A percentile compares a stretch with the other conserved stretches of the same genome.
These are phyloP conservation scores for Ceratina japonica DNA, from an alignment of 1,140 invertebrate genomes.

Conservation along the genomic window DNA sequence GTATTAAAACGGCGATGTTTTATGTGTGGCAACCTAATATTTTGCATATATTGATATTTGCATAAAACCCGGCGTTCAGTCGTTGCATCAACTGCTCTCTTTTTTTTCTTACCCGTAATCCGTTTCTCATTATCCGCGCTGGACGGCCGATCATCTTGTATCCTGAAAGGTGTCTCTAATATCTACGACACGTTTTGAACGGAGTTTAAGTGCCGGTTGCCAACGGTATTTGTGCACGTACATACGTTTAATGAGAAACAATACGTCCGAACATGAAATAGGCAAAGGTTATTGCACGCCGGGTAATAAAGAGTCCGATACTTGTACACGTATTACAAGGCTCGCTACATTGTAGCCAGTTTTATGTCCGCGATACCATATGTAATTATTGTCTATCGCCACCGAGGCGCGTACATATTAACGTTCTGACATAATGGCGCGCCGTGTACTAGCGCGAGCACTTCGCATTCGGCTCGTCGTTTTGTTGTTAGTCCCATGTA, in stretches of 20 bases:
- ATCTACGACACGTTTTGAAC: background rate
- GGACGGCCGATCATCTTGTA: background rate
- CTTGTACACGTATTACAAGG: slow-evolving; percentile 33
- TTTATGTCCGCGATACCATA: slow-evolving; percentile 40
- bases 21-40: too few species aligned
- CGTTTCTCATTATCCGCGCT: background rate
- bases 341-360: slow-evolving; percentile 40
- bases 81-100: background rate
- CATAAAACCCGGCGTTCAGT: too few species aligned
- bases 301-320: slow-evolving; percentile 50
- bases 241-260: slow-evolving; percentile 48
- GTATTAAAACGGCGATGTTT: too few species aligned
- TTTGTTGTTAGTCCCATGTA: background rate
- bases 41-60: too few species aligned
- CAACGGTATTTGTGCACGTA: slow-evolving; percentile 6
- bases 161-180: background rate
- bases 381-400: slow-evolving; percentile 47
- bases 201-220: background rate
- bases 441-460: background rate
- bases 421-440: slow-evolving; percentile 34
- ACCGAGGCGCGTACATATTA: slow-evolving; percentile 7
- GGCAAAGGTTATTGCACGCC: slow-evolving; percentile 37
- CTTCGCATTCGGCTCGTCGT: background rate
- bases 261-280: slow-evolving; percentile 11
- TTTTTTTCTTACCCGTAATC: background rate